phyloP scores from a whole-genome alignment of 2,888 invertebrate genomes.

The Pristionchus exspectatus region DNA sequence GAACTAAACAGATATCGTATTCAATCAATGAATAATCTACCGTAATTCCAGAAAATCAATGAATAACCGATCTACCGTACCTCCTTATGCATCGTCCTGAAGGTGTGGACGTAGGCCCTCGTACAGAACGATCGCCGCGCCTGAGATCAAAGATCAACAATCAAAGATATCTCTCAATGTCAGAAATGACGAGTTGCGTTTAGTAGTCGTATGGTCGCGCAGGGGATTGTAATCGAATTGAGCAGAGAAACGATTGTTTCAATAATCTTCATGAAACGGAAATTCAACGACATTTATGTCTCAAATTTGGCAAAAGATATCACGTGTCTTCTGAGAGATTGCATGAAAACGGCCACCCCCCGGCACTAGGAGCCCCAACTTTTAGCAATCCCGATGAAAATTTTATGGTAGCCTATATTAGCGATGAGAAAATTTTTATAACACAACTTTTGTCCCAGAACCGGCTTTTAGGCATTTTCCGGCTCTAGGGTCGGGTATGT shows the following conservation, averaged over 20 bases:
- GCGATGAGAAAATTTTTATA: no score
- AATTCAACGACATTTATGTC: background rate
- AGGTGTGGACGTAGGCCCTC: slow-evolving; percentile 92
- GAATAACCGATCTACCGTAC: slow-evolving; percentile 79
- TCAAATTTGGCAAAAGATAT: background rate
- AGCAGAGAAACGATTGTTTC: background rate
- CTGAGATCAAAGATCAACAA: slow-evolving; percentile 10
- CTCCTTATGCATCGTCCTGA: slow-evolving; percentile 86
- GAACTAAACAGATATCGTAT: no score
- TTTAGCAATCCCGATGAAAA: no score
- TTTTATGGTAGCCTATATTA: no score
- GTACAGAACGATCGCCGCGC: slow-evolving; percentile 82
- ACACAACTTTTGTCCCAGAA: no score
- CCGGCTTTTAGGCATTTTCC: no score
- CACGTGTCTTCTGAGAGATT: no score
- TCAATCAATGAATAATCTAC: background rate
- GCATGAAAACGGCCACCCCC: no score
- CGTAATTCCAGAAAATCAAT: background rate
- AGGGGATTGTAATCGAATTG: background rate
- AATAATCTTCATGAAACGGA: background rate
- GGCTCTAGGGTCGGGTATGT: no score
- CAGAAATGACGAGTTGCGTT: background rate
- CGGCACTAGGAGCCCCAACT: no score
- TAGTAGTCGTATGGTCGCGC: background rate
- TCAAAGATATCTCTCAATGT: background rate